Conservation (phyloP, 2,888 invertebrate species). For the Pseudoips prasinana region DNA sequence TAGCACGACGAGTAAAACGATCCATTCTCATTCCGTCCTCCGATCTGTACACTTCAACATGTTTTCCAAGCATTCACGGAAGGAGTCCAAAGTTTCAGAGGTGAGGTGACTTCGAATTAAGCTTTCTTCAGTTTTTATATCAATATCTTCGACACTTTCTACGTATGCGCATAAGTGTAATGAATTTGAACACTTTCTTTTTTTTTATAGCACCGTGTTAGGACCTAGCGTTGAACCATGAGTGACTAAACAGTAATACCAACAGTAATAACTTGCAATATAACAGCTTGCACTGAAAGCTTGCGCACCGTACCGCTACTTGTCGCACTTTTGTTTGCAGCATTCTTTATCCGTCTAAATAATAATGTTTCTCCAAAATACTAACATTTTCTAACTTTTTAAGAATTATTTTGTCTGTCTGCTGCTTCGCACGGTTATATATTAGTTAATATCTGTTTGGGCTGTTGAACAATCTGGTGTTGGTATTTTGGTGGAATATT, state of each 20-base stretch:
- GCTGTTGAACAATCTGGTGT: constrained; percentile 63
- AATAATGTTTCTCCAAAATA: constrained; percentile 77
- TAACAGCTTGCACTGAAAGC: constrained; percentile 58
- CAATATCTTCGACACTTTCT: constrained; percentile 1
- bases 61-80: constrained; percentile 75
- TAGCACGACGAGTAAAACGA: constrained; percentile 53
- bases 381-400: constrained; percentile 68
- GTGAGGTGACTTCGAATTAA: constrained; percentile 50
- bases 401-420: constrained; percentile 35
- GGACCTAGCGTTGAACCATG: constrained; percentile 30
- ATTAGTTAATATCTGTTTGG: constrained; percentile 48
- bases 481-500: constrained; percentile 79
- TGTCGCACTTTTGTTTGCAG: constrained; percentile 54
- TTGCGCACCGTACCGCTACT: constrained; percentile 61
- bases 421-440: constrained; percentile 60
- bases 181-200: constrained; percentile 9
- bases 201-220: constrained; percentile 21
- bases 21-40: constrained; percentile 54
- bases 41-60: constrained; percentile 64
- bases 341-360: constrained; percentile 43
- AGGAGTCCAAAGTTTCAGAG: constrained; percentile 67
- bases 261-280: constrained; percentile 32
- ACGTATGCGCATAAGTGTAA: constrained; percentile 8
- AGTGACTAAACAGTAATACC: constrained; percentile 54
- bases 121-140: constrained; percentile 20